Evolutionary conservation across 2,797 vertebrate genomes (phyloP), one percentile per base, ranked within the genome.

Genomic region (Anguilla obscura): DNA sequence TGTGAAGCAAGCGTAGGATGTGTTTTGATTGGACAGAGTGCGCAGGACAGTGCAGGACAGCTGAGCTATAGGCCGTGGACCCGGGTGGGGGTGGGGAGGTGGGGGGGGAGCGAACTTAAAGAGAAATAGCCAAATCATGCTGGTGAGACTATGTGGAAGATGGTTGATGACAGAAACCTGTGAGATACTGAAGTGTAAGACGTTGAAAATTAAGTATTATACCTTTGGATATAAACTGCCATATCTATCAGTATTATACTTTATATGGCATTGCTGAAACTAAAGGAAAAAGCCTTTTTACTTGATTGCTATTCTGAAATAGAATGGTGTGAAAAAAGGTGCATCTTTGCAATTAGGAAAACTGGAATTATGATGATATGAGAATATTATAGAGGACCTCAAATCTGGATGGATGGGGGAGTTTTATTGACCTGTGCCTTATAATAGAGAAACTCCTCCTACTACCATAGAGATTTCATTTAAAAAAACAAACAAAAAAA

Each of bases 331-430:
- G 91, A 91, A 92, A 91, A 79, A 95, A 92, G 86, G 93, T 87
- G 82, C 92, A 95, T 96, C 94, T 95, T 87, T 88, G 85, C 80
- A 85, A 89, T 87, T 89, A 84, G 71, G 82, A 92, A 95, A 97
- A 97, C 96, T 97, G 97, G 96, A 97, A 97, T 96, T 93, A 63
- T 86, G 60, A 89, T 58, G 85, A 89, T 88, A 87, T 58, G 80
- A 80, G 58, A 88, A 88, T 89, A 40, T 88, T 89, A 30, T 88
- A 40, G 89, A 93, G 92, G 94, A 96, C 95, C 94, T 97, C 95
- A 92, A 87, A 90, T 92, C 93, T 87, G 94, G 93, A 89, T 92
- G 82, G 90, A 94, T 79, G 94, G 94, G 93, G 94, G 95, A 94
- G 94, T 94, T 96, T 95, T 94, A 74, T 89, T 89, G 45, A 91